Evolutionary conservation across 2,113 vertebrate species (phyloP).

Genomic region (Aspidoscelis tigris): DNA sequence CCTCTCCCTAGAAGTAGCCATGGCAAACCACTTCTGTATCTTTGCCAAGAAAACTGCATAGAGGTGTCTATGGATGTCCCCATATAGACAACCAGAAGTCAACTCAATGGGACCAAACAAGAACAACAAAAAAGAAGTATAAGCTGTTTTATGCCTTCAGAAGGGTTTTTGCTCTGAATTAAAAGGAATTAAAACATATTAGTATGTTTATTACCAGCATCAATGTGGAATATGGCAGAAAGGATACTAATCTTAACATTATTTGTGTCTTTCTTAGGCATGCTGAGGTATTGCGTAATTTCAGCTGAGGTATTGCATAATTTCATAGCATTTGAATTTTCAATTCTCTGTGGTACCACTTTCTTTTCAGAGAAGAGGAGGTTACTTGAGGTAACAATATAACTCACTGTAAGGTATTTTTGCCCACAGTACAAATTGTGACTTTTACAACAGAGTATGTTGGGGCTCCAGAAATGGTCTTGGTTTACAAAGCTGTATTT

Average conservation of each 20-base stretch:
- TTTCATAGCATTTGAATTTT: background rate
- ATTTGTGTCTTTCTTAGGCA: background rate
- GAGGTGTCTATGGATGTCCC: no score
- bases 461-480: slow-evolving; percentile 60
- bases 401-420: slow-evolving; percentile 34
- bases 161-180: background rate
- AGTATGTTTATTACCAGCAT: background rate
- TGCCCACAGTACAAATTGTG: slow-evolving; percentile 47
- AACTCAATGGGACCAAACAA: no score
- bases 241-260: background rate
- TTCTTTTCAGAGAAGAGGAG: background rate
- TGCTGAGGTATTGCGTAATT: background rate
- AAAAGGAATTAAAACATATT: background rate
- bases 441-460: slow-evolving; percentile 36
- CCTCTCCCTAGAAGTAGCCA: no score
- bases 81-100: no score
- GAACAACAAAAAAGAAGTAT: no score
- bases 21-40: no score
- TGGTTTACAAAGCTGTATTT: slow-evolving; percentile 46
- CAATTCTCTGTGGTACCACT: background rate
- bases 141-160: background rate
- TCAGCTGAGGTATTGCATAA: background rate
- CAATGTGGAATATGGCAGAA: background rate
- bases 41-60: no score
- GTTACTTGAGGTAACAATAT: slow-evolving; percentile 32